Base-by-base conservation (phyloP, 1,140 invertebrate species). In the Eriocheir sinensis region DNA sequence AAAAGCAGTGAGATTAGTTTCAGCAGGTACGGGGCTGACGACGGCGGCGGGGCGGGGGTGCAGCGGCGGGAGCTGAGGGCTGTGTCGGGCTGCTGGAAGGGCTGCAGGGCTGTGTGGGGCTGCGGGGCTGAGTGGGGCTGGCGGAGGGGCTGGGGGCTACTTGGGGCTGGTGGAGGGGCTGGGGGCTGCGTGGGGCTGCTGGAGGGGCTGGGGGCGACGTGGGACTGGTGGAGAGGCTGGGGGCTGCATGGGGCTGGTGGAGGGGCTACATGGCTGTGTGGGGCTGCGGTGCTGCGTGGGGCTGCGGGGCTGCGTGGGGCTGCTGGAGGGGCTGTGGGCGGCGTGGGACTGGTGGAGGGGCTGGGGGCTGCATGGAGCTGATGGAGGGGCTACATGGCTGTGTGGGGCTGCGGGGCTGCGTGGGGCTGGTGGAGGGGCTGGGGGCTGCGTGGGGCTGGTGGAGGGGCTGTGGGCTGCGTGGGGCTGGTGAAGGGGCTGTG, bases 1-100 rank as follows among this genome's bases (percentile, higher is more conserved):
- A 72, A n/a, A n/a, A n/a, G n/a, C n/a, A 21, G 60, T n/a, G 60
- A n/a, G n/a, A 72, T 72, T 72, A 72, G 60, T 72, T 72, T 72
- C n/a, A 72, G 60, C 60, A 72, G n/a, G 60, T n/a, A 72, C 60
- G 60, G 60, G 60, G 27, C 60, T 72, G 60, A 21, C 48, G 60
- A n/a, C 0, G 17, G n/a, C 21, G 60, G 60, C 6, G 15, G 44
- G 53, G 53, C 44, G 15, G 48, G 48, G 9, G 21, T 9, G 48
- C 2, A 53, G 48, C 12, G 2, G 21, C 12, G 48, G 48, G 21
- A 21, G 48, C 2, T 1, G 9, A n/a, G 90, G 90, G 72, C 36
- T 38, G 60, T 30, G n/a, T 27, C 8, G 30, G 38, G 44, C 36
- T 89, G 44, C 40, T 89, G 40, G 30, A 40, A 6, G 86, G 86